Base-by-base conservation (phyloP, 2,888 invertebrate species). In the Cephus spinipes region DNA sequence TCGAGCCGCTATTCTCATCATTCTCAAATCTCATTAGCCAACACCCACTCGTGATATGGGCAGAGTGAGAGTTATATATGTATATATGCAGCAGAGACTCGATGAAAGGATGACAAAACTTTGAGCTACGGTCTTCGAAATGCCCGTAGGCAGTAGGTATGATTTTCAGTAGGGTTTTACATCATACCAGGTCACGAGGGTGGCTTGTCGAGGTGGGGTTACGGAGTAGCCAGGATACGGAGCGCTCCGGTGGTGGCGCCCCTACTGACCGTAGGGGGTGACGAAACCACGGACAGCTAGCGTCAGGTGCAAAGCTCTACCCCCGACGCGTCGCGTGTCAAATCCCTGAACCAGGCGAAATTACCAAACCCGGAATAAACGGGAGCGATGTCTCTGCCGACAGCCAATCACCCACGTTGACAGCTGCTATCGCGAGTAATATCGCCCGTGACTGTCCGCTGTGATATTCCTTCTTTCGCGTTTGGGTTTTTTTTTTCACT, bases 301-400 rank as follows among this genome's bases (percentile, higher is more conserved):
- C 87, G 88, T 88, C 88, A 89, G 87, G 87, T 88, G 88, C 89
- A 88, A 86, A 84, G 82, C 85, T 12, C 35, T 82, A 85, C 82
- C 80, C 85, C 84, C 82, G 82, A 86, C 85, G 84, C 84, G 86
- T 85, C 84, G 83, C 87, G 83, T 86, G 88, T 87, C 87, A 87
- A 85, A 85, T 85, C 83, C 81, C 87, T 85, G 55, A 55, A 23
- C 23, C 23, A 23, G n/a, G 74, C 73, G 75, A 86, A 87, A 81
- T 86, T 83, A 84, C 86, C 87, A 85, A 85, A 86, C 80, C 82
- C 82, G 82, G 23, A 55, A 55, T 82, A 80, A 79, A 84, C 84
- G 79, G 75, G 81, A 83, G 77, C 78, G 75, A 76, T 71, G 69
- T n/a, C 69, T 79, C 82, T 81, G 85, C 83, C 83, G 87, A 87